These are phyloP conservation scores for Ophion ellenae DNA, from an alignment of 2,888 invertebrate species.

Conservation along the genomic window DNA sequence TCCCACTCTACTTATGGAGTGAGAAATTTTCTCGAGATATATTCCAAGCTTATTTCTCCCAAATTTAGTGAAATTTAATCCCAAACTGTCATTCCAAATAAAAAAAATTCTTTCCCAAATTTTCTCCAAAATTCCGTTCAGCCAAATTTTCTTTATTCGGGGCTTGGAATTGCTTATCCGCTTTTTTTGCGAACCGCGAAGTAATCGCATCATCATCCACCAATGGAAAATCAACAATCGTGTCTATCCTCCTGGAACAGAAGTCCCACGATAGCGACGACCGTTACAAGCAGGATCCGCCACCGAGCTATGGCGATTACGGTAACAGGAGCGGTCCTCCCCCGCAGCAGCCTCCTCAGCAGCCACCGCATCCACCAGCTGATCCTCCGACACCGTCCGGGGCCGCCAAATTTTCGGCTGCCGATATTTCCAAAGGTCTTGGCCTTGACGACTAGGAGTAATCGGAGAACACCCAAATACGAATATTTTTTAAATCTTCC, in stretches of 20 bases:
- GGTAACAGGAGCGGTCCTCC: slow-evolving; percentile 61
- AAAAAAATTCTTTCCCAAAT: not conserved
- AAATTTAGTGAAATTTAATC: no score
- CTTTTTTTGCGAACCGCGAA: not conserved
- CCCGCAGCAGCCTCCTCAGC: slow-evolving; percentile 59
- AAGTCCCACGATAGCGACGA: slow-evolving; percentile 71
- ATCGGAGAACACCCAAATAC: not conserved
- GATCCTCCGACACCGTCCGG: slow-evolving; percentile 71
- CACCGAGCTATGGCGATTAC: slow-evolving; percentile 65
- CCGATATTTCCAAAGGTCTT: slow-evolving; percentile 82
- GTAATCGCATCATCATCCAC: not conserved
- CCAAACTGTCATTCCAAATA: no score
- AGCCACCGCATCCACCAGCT: slow-evolving; percentile 66
- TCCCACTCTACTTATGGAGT: no score
- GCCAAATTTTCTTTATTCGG: not conserved
- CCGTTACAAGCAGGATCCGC: slow-evolving; percentile 66
- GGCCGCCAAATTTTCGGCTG: slow-evolving; percentile 77
- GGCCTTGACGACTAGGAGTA: slow-evolving; percentile 76
- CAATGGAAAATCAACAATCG: not conserved
- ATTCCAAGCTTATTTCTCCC: no score
- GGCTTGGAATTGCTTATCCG: not conserved
- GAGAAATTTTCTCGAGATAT: no score
- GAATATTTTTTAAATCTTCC: not conserved
- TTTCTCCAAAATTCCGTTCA: not conserved
- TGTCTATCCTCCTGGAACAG: slow-evolving; percentile 52